Base-by-base conservation (phyloP, 1,140 invertebrate species). In the Trachymyrmex cornetzi region DNA sequence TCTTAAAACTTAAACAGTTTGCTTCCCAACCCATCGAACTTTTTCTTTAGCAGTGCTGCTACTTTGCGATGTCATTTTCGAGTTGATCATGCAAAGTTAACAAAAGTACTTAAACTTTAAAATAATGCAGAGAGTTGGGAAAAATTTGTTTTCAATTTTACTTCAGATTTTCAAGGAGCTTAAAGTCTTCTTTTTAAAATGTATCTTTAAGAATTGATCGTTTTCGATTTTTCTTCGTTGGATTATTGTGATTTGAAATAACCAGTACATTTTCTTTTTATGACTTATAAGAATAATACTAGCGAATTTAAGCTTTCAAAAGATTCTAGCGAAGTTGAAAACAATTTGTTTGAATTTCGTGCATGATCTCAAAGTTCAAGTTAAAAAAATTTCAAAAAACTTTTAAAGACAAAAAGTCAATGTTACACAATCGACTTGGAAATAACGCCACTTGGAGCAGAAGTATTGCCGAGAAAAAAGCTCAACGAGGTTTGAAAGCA, bases 401-500 rank as follows among this genome's bases (percentile, higher is more conserved):
- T 69, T 69, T 1, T 16, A 50, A 69, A 69, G 66, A 27, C 6
- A 69, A 69, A 69, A 50, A 69, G 38, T 69, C 38, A 50, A 50
- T 69, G 66, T 69, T 69, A 34, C 6, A 50, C 38, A 69, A 50
- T 69, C 22, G 66, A 69, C 66, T 69, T 48, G 22, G 66, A 69
- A 67, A n/a, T 67, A 67, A 67, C n/a, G 30, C 64, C 64, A 67
- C 64, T 67, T 67, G 64, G n/a, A 44, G n/a, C 34, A 67, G 38
- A 69, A 69, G 66, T 69, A 69, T 50, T 50, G 7, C 12, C 22
- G 66, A 69, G 66, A 69, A 69, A 50, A 69, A 69, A 16, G 9
- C 38, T 50, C 12, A 14, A 50, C 22, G 2, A 5, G 5, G 2
- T 50, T 69, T 69, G 22, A 69, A 69, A 69, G 38, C 44, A 50